Evolutionary conservation across 2,888 invertebrate genomes (phyloP).

Genomic region (Calliphora vomitoria): DNA sequence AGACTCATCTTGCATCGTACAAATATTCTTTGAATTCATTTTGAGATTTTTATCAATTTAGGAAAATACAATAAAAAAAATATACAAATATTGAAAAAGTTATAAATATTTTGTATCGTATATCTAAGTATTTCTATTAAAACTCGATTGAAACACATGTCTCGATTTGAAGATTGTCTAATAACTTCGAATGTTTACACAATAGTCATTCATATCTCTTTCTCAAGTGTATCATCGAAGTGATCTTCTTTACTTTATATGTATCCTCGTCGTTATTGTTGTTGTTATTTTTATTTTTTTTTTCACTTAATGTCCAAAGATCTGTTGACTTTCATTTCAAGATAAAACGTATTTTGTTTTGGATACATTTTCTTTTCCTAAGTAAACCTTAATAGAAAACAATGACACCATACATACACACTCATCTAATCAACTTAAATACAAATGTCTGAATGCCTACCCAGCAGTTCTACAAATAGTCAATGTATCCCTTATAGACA

Average conservation of each 20-base stretch:
- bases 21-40: conserved; percentile 31
- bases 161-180: conserved; percentile 21
- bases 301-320: conserved; percentile 24
- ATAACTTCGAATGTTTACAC: conserved; percentile 50
- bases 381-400: background rate
- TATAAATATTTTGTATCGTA: conserved; percentile 13
- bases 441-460: background rate
- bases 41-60: conserved; percentile 52
- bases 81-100: background rate
- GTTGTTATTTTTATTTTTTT: background rate
- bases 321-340: conserved; percentile 40
- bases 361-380: background rate
- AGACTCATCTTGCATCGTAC: background rate
- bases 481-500: too few species aligned
- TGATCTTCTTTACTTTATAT: conserved; percentile 30
- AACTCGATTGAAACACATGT: conserved; percentile 39
- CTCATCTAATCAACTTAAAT: background rate
- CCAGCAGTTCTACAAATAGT: too few species aligned
- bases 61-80: background rate
- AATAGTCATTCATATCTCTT: conserved; percentile 16
- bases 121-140: conserved; percentile 7
- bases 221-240: conserved; percentile 18
- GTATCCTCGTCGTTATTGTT: conserved; percentile 8
- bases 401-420: background rate
- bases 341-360: conserved; percentile 46